Percentiles rank a stretch among this genome's conserved stretches.
Conservation (phyloP, 2,113 vertebrate genomes). For the Ictidomys tridecemlineatus region DNA sequence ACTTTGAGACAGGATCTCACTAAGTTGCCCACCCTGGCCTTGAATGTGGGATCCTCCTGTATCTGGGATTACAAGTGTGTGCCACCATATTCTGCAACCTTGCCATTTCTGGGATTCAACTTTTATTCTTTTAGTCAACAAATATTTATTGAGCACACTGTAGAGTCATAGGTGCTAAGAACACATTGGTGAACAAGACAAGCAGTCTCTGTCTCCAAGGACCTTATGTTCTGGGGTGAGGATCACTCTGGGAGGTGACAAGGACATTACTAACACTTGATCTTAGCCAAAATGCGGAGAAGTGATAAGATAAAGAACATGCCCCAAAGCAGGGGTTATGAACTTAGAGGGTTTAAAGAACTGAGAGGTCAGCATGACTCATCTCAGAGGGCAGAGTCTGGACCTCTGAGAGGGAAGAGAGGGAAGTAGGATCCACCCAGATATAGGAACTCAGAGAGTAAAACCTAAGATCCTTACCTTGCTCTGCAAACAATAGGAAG, state of each 20-base stretch:
- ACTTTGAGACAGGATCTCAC: too few relatives aligned
- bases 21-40: too few relatives aligned
- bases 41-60: too few relatives aligned
- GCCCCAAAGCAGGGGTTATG: background rate
- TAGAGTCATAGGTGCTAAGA: background rate
- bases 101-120: background rate
- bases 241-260: background rate
- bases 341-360: background rate
- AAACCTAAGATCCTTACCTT: background rate
- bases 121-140: background rate
- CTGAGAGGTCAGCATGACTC: background rate
- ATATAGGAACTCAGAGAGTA: background rate
- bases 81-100: too few relatives aligned
- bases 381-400: background rate
- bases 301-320: background rate
- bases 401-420: background rate
- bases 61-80: too few relatives aligned
- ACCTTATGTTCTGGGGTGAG: background rate
- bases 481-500: background rate
- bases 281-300: background rate
- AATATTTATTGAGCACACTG: background rate
- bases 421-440: background rate
- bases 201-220: background rate
- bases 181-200: background rate
- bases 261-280: background rate